These are phyloP conservation scores for Acromyrmex heyeri DNA, from an alignment of 1,140 invertebrate species.

Conservation along the genomic window DNA sequence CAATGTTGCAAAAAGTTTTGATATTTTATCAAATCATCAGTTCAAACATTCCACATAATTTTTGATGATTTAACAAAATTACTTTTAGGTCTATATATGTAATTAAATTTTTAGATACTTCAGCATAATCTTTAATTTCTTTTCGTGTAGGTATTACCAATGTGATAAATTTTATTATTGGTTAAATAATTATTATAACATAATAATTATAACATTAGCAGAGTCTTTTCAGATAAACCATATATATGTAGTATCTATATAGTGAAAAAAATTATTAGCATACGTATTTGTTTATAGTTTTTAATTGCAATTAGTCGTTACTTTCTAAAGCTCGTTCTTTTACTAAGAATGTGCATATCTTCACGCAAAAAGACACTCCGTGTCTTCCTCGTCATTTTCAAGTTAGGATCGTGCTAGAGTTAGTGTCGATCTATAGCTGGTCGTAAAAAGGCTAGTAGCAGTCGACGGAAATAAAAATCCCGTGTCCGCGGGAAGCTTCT, in stretches of 20 bases:
- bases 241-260: not conserved
- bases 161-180: not conserved
- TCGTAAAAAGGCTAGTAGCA: not conserved
- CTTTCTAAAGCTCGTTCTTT: not conserved
- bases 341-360: not conserved
- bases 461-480: conserved; percentile 44
- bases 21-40: too few species aligned
- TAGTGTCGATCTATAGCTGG: conserved; percentile 1
- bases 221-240: not conserved
- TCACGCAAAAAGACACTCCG: not conserved
- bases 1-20: too few species aligned
- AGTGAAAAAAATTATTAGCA: not conserved
- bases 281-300: not conserved
- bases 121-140: too few species aligned
- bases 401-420: not conserved
- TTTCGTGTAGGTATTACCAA: not conserved
- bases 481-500: conserved; percentile 74
- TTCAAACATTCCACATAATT: too few species aligned
- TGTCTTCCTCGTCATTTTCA: not conserved
- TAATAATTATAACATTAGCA: not conserved
- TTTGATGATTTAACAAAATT: too few species aligned
- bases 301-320: not conserved
- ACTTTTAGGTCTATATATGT: too few species aligned
- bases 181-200: too few species aligned
- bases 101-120: too few species aligned